Base-by-base conservation (phyloP, 1,140 invertebrate genomes). In the Brachionus rotundiformis region DNA sequence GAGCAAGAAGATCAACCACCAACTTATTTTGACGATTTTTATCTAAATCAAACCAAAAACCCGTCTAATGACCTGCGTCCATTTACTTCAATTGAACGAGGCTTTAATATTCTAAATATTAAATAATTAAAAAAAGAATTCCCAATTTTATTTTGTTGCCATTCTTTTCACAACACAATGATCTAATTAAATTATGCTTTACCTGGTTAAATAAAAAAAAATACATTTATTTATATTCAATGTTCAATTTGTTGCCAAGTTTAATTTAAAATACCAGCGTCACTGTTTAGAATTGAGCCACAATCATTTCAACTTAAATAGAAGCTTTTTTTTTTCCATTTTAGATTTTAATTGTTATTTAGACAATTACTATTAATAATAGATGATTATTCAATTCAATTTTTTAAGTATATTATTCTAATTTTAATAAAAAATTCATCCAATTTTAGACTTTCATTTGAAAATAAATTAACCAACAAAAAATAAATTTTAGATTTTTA, bases 1-100 rank as follows among this genome's bases (percentile, higher is more conserved):
- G 44, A 77, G 33, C 44, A 77, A 77, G 44, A 77, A 59, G n/a
- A 77, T 7, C 19, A 27, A 59, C 19, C n/a, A n/a, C 16, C 27
- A 0, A 2, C 29, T 54, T 54, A 29, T 19, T 31, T 23, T 16
- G 47, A 54, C 31, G 75, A 77, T 36, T 54, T 54, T 59, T 77
- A 73, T 44, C 3, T 44, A 44, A 44, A 44, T 3, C 19, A 68
- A 68, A 7, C 27, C 0, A 16, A 68, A 1, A 68, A 68, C 36
- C 16, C 63, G 36, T 7, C 16, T 36, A 68, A 8, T 36, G 29
- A 68, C 10, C n/a, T 76, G 25, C 39, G 39, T 25, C 39, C 44
- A 13, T 47, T 31, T 31, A 76, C 44, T 76, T 47, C 44, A 49
- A 44, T 76, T 25, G 39, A 47, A n/a, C n/a, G 25, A 25, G 39